Base-by-base conservation (phyloP, 2,888 invertebrate genomes). In the Mimumesa dahlbomi region DNA sequence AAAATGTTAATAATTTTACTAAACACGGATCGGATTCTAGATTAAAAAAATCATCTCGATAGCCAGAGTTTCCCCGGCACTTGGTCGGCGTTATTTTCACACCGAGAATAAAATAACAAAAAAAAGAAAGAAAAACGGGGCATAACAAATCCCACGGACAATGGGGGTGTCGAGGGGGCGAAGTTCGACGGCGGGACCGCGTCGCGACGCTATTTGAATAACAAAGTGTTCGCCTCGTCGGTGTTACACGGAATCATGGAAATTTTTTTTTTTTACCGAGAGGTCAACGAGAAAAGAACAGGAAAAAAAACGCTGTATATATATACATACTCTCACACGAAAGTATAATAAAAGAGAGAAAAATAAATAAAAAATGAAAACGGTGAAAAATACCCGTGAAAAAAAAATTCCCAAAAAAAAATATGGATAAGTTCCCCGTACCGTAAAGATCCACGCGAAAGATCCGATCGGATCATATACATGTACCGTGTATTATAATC, bases 401-500 rank as follows among this genome's bases (percentile, higher is more conserved):
- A n/a, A n/a, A n/a, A n/a, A n/a, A n/a, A n/a, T n/a, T n/a, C n/a
- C n/a, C n/a, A n/a, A n/a, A n/a, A n/a, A n/a, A n/a, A n/a, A n/a
- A n/a, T n/a, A n/a, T 73, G 64, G 61, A 65, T 70, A 63, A 74
- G n/a, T n/a, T n/a, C 57, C 70, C 70, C 67, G 67, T 38, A 40
- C 62, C 29, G 53, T n/a, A 45, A n/a, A 57, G 61, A 68, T 62
- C 50, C 40, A 42, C 45, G 63, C 67, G n/a, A n/a, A n/a, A 64
- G 74, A 77, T 76, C 64, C 49, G 78, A 79, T 79, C 74, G 50
- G 75, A 70, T 73, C 78, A 19, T 53, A 42, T 36, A n/a, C n/a
- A 52, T 52, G 53, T 59, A 62, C 63, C 75, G 57, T 75, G 58
- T 77, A 76, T 79, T 81, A 80, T 78, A 82, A 82, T 75, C 77